Evolutionary conservation across 1,140 invertebrate species (phyloP).

Genomic region (Melanaphis sacchari): DNA sequence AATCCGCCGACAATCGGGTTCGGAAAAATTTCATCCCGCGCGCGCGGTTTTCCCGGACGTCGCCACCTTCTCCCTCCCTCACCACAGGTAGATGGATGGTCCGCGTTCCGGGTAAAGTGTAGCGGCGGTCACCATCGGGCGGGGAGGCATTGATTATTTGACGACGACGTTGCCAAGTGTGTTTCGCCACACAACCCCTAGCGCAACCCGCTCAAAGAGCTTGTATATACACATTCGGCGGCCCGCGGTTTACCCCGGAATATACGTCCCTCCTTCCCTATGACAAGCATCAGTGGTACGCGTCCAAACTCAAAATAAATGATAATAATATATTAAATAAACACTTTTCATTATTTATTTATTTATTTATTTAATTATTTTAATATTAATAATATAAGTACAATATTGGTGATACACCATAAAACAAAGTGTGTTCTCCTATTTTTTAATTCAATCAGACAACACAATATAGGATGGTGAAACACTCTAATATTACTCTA

Average conservation of each 20-base stretch:
- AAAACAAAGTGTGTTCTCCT: conserved; percentile 39
- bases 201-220: not conserved
- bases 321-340: not conserved
- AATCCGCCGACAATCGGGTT: not conserved
- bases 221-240: not conserved
- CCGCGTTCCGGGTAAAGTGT: not conserved
- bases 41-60: not conserved
- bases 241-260: not conserved
- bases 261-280: not conserved
- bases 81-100: not conserved
- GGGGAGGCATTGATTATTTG: conserved; percentile 36
- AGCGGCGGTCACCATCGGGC: not conserved
- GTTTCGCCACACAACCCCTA: not conserved
- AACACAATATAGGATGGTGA: conserved; percentile 51
- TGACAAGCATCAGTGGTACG: not conserved
- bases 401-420: conserved; percentile 57
- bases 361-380: conserved; percentile 49
- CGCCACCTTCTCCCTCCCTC: not conserved
- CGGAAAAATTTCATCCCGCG: not conserved
- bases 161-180: conserved; percentile 37
- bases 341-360: conserved; percentile 23
- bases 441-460: conserved; percentile 8
- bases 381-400: conserved; percentile 57
- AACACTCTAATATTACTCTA: conserved; percentile 54
- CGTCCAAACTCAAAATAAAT: not conserved